A percentile compares a stretch with the other conserved stretches of the same genome.
Evolutionary conservation across 2,888 invertebrate species (phyloP).

Genomic region (Pedicia rivosa): DNA sequence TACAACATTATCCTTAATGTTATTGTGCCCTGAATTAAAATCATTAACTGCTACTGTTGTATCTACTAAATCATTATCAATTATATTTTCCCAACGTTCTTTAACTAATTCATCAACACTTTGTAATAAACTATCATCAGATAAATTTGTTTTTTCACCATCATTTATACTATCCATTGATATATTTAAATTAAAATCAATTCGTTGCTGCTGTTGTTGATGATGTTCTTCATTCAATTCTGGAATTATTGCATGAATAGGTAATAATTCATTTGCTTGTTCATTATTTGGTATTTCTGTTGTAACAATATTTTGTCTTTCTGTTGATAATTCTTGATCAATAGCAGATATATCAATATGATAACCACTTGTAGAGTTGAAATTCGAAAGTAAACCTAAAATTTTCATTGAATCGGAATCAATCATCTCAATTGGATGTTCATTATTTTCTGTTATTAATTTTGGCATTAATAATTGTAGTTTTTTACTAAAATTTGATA

Average conservation of each 20-base stretch:
- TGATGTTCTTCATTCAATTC: too few species aligned
- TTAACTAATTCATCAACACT: slow-evolving; percentile 1
- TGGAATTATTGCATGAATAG: too few species aligned
- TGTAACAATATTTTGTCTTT: too few species aligned
- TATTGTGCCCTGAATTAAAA: too few species aligned
- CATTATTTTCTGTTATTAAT: background rate
- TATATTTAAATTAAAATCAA: slow-evolving; percentile 3
- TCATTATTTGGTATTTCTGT: too few species aligned
- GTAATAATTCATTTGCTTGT: too few species aligned
- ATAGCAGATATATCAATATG: background rate
- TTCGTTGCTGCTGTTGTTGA: too few species aligned
- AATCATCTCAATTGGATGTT: background rate
- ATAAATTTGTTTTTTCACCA: slow-evolving; percentile 1
- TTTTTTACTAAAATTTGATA: slow-evolving; percentile 2
- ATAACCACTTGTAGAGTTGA: too few species aligned
- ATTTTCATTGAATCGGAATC: background rate
- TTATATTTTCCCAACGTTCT: slow-evolving; percentile 2
- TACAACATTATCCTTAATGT: too few species aligned
- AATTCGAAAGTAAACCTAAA: background rate
- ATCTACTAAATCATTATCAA: background rate
- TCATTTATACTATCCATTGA: slow-evolving; percentile 2
- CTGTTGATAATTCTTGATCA: background rate
- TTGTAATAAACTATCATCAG: background rate
- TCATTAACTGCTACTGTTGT: background rate
- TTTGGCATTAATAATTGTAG: slow-evolving; percentile 1